Evolutionary conservation across 2,888 invertebrate species (phyloP), one percentile per base, ranked within the genome.

Genomic region (Volucella inflata): DNA sequence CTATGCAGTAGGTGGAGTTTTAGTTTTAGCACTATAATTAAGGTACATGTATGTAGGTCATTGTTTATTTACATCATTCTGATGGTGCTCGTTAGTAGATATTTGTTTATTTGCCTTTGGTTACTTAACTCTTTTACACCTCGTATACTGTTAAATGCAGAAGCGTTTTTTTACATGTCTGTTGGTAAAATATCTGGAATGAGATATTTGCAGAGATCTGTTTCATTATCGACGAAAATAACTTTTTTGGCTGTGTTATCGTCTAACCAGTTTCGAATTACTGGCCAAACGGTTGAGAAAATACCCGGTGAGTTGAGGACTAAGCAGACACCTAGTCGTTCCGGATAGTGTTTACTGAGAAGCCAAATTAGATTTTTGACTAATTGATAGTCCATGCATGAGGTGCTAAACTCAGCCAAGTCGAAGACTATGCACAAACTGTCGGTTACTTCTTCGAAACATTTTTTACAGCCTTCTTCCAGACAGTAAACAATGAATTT

Each of bases 381-480:
- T 82, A 96, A 93, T 90, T 96, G 96, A 90, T 96, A 96, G 90
- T 96, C 96, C 96, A 96, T 96, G 89, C 95, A 96, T 53, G 94
- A 94, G 53, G 96, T 92, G 76, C 95, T 95, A 90, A 96, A 96
- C 36, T 90, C 95, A 87, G 94, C 94, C 88, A 96, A 91, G 91
- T 96, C 96, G 91, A 96, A 96, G 48, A 96, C 94, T 89, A 96
- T 96, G 90, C 96, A 96, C 16, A 96, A 91, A 89, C 96, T 96
- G 91, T 96, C 96, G 16, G 95, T 94, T 2, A 96, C 95, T 91
- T 96, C 96, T 90, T 96, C 96, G 91, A 96, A 95, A 91, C 96
- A 96, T 89, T 94, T 94, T 89, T 95, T 95, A 90, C 96, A 95
- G 1, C 95, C 95, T 89, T 95, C 95, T 91, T 96, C 96, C 93